A percentile compares a stretch with the other conserved stretches of the same genome.
These are phyloP conservation scores for Dynastes grantii DNA, from an alignment of 2,888 invertebrate species.

Conservation along the genomic window DNA sequence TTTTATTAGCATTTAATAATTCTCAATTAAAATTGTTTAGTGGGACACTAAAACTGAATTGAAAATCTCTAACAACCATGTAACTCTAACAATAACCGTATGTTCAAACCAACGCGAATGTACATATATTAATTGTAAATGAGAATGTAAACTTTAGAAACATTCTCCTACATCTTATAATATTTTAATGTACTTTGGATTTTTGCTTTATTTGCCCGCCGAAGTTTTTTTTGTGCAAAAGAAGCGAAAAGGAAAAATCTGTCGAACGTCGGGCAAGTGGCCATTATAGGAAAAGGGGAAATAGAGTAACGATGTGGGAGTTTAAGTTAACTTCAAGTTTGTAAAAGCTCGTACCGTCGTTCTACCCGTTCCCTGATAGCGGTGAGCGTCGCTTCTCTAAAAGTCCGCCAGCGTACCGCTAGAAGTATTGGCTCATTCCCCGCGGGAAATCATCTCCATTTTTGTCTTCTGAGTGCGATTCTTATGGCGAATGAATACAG, in stretches of 20 bases:
- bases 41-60: no score
- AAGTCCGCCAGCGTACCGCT: conserved; percentile 36
- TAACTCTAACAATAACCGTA: no score
- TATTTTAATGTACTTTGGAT: background rate
- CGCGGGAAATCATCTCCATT: conserved; percentile 62
- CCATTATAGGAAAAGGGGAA: conserved; percentile 30
- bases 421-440: conserved; percentile 50
- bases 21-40: no score
- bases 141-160: background rate
- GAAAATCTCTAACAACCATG: no score
- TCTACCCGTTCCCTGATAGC: conserved; percentile 4
- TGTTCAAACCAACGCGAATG: no score
- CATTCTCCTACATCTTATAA: background rate
- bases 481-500: conserved; percentile 57
- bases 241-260: conserved; percentile 6
- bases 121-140: no score
- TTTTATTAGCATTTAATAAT: no score
- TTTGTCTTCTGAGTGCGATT: conserved; percentile 61
- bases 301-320: conserved; percentile 41
- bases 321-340: conserved; percentile 33
- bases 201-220: background rate
- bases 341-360: conserved; percentile 15
- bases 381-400: conserved; percentile 9
- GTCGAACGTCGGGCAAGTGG: conserved; percentile 29
- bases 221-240: background rate